Evolutionary conservation across 2,113 vertebrate species (phyloP).

Genomic region (Speoplatyrhinus poulsoni): DNA sequence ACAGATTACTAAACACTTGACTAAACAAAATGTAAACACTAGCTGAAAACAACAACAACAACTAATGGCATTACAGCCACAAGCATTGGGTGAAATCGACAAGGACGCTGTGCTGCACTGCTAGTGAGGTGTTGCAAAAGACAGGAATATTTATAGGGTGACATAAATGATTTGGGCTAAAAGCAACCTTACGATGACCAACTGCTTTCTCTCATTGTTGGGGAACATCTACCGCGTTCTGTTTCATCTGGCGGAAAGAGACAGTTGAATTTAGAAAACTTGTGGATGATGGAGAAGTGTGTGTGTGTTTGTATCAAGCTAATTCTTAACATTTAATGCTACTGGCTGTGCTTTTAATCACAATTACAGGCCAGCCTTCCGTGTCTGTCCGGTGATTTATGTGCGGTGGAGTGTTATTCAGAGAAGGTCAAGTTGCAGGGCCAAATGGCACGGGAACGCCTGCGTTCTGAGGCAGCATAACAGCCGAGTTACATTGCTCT

Average conservation of each 20-base stretch:
- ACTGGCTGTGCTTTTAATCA: slow-evolving; percentile 51
- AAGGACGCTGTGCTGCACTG: not conserved
- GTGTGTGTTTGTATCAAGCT: not conserved
- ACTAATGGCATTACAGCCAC: too few relatives aligned
- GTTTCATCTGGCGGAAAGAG: slow-evolving; percentile 17
- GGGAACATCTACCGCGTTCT: slow-evolving; percentile 13
- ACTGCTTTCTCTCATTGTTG: slow-evolving; percentile 21
- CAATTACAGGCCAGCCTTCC: slow-evolving; percentile 39
- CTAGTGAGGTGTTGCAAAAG: not conserved
- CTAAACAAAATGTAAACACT: not conserved
- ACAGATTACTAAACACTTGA: not conserved
- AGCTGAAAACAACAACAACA: not conserved
- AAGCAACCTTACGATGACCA: not conserved
- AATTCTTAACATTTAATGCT: slow-evolving; percentile 38
- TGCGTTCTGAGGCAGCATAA: slow-evolving; percentile 2
- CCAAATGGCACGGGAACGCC: slow-evolving; percentile 12
- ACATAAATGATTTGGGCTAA: slow-evolving; percentile 6
- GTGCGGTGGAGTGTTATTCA: slow-evolving; percentile 25
- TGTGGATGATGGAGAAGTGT: not conserved
- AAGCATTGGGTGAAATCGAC: not conserved
- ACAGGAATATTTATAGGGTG: not conserved
- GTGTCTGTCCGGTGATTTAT: slow-evolving; percentile 48
- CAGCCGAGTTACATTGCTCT: slow-evolving; percentile 6
- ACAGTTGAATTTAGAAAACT: slow-evolving; percentile 10
- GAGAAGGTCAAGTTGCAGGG: slow-evolving; percentile 50